Base-by-base conservation (phyloP, 2,888 invertebrate genomes). In the Glomeris marginata region DNA sequence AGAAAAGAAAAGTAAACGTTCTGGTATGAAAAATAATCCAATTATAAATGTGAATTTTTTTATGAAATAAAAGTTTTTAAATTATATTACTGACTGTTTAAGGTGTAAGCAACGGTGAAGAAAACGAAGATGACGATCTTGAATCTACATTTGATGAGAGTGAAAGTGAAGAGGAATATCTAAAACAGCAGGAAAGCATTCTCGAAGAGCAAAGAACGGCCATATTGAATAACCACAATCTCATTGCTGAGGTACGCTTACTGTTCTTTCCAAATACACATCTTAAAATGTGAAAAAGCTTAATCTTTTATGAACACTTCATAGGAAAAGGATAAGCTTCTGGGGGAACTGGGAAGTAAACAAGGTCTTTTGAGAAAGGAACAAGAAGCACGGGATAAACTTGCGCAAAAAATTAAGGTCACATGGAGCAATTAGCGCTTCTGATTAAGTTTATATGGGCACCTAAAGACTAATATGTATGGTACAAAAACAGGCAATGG, bases 341-440 rank as follows among this genome's bases (percentile, higher is more conserved):
- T 77, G 41, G 62, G 64, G 6, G 73, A 74, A 53, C 66, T 77
- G 57, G 69, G 81, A 56, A 77, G 78, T 54, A 77, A 79, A 33
- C 84, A 85, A 77, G 65, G 80, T 78, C 63, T 63, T 22, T 60
- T 74, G 18, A 58, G 61, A 34, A 60, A 62, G 52, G 71, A 73
- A 59, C 62, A 62, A 55, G 65, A 68, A 49, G 63, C 63, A 15
- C 61, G 64, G 53, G 81, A 83, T 55, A 82, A 82, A 60, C 67
- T 95, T 52, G 78, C 81, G 20, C 73, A 75, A 34, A 83, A 87
- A 65, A 78, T 94, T 57, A 75, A 76, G 51, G 66, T 64, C 51
- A 51, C 45, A 45, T 45, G 34, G 28, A 18, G 20, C 33, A 36
- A 10, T 35, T 13, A 45, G 13, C 13, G 18, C 8, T n/a, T 22